Evolutionary conservation across 2,113 vertebrate species (phyloP), one percentile per base, ranked within the genome.

Genomic region (Pseudopipra pipra): DNA sequence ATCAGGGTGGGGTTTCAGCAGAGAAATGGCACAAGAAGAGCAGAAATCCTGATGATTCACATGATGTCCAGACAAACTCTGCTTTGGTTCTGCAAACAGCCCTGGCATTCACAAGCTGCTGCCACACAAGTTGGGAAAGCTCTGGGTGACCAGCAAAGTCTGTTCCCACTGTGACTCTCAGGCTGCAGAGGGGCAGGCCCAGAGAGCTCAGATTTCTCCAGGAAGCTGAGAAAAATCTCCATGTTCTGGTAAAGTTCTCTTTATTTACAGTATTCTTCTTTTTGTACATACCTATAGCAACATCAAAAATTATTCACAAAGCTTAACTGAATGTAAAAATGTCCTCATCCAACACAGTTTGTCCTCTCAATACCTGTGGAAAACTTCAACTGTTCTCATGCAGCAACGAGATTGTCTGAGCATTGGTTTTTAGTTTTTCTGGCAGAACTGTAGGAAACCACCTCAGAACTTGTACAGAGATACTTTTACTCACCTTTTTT

Each of bases 361-460:
- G 56, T 93, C 89, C 91, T 96, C 93, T 49, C 80, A 84, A 25
- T 89, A 95, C 44, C 77, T 88, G 70, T 85, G 74, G 83, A 94
- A 94, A 97, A 94, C 3, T 35, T n/a, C 76, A 88, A 30, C 74
- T 84, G 51, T 83, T 88, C 79, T 84, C 97, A 90, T 47, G 79
- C 77, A 94, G 90, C 93, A 92, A 95, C 83, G 35, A 95, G 98
- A 98, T 98, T 98, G 98, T 98, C 98, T 97, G 91, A 97, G 98
- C 98, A 97, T 56, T 76, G 77, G 7, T 68, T 86, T 97, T 95
- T 78, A 92, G 33, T 87, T 96, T 94, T 95, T 62, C 93, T 83
- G 65, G 79, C 49, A 96, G 65, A 72, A 67, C 89, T 87, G 92
- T 83, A 81, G 39, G 78, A 85, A 96, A 75, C 66, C 91, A 83